These are phyloP conservation scores for Fukomys damarensis DNA, from an alignment of 2,113 vertebrate species.

Conservation along the genomic window DNA sequence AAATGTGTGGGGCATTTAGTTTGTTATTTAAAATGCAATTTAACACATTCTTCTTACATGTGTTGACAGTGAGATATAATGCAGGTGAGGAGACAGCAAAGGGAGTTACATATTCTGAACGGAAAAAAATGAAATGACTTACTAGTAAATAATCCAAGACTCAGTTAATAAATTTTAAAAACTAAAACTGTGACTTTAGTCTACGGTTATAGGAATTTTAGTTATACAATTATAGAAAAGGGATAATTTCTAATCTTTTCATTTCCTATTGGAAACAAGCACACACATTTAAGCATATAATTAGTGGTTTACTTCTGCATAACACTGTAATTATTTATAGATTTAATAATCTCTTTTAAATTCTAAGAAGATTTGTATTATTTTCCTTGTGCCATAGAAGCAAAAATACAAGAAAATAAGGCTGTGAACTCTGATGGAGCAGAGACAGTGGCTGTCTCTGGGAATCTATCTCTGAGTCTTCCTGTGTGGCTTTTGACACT, in stretches of 20 bases:
- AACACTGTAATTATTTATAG: neutral
- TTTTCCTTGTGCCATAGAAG: neutral
- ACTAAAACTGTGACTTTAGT: constrained; percentile 31
- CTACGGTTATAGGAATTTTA: neutral
- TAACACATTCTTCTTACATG: neutral
- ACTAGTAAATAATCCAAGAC: constrained; percentile 1
- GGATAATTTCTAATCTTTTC: constrained; percentile 1
- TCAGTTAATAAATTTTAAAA: neutral
- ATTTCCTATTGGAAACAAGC: constrained; percentile 25
- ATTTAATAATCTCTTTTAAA: constrained; percentile 14
- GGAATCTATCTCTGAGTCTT: rapidly evolving
- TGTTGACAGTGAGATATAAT: neutral
- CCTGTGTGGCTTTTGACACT: neutral
- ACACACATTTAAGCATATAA: neutral
- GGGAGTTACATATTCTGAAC: neutral
- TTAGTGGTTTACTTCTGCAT: constrained; percentile 41
- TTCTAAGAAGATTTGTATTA: neutral
- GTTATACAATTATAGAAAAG: constrained; percentile 35
- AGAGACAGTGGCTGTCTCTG: neutral
- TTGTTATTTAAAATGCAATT: constrained; percentile 31
- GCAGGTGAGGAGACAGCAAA: neutral
- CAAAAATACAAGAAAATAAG: neutral
- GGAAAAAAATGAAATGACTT: neutral
- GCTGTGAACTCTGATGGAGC: neutral
- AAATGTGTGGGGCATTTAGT: neutral